phyloP scores from a whole-genome alignment of 2,797 vertebrate genomes.

The Sphenodon punctatus region DNA sequence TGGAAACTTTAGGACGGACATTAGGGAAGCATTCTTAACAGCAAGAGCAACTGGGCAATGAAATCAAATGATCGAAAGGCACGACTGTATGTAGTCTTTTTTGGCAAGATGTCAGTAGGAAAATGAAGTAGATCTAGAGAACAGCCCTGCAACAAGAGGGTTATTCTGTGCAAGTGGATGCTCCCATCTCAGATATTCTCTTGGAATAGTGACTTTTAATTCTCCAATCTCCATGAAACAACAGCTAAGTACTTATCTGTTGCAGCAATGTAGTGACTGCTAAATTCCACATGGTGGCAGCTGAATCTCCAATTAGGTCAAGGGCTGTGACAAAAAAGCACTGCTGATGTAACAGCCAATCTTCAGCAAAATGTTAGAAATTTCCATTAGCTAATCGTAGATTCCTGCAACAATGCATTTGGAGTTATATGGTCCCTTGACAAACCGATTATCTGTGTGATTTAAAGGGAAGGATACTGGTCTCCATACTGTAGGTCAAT shows the following conservation, averaged over 20 bases:
- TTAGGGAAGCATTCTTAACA: background rate
- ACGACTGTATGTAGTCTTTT: background rate
- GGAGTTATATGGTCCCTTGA: background rate
- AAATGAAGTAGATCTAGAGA: background rate
- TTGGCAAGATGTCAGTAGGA: too few relatives aligned
- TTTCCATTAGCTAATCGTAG: background rate
- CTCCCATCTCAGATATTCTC: background rate
- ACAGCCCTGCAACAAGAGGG: background rate
- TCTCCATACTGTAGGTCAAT: too few relatives aligned
- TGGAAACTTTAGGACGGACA: background rate
- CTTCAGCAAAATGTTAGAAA: background rate
- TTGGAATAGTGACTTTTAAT: background rate
- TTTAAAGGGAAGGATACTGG: too few relatives aligned
- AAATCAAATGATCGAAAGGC: background rate
- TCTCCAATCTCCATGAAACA: background rate
- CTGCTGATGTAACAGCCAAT: background rate
- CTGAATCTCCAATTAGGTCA: conserved; percentile 27
- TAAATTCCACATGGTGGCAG: conserved; percentile 65
- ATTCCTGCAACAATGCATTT: background rate
- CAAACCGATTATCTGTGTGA: too few relatives aligned
- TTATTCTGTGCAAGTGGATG: too few relatives aligned
- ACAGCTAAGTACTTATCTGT: background rate
- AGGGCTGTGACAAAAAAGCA: background rate
- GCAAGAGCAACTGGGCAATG: background rate
- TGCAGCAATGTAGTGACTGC: conserved; percentile 27